Evolutionary conservation across 1,140 invertebrate species (phyloP), one percentile per base, ranked within the genome.

Genomic region (Pseudobourletiella spinata): DNA sequence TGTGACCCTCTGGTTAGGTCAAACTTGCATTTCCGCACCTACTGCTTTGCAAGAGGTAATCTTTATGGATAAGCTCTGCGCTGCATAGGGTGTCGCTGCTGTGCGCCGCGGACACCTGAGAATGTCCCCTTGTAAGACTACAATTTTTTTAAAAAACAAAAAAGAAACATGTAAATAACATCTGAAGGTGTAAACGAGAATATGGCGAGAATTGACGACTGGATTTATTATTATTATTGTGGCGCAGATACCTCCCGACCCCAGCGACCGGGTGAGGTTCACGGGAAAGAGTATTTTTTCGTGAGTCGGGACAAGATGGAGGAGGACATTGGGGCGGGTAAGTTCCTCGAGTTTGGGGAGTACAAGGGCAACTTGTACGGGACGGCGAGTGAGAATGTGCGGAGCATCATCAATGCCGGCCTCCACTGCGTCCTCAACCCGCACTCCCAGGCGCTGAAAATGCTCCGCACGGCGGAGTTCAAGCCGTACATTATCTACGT

Each of bases 331-430:
- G 81, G 82, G 22, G 81, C 84, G 0, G 89, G 89, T 4, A 91
- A 91, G 73, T 96, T 98, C 73, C 87, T 98, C 64, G 95, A 98
- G 76, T 91, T 89, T 75, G 95, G 95, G 18, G 93, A 98, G 75
- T 98, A 91, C 76, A 94, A 96, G 75, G 95, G 94, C 11, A 95
- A 98, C 76, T 77, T 97, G 42, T 99, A 98, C 73, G 96, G 95
- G 3, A 98, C 93, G 2, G 90, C 89, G 30, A 80, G 87, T 8
- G 90, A 95, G 71, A 89, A 90, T 71, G 89, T 98, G 1, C 84
- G 86, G 72, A 84, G 85, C 20, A 84, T 98, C 50, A 84, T 98
- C 18, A 87, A 89, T 74, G 32, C n/a, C 8, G 32, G 32, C 32
- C 83, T 87, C 71, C 88, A 95, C 73, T 44, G 50, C 29, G 83